These are phyloP conservation scores for Sebastes ruberrimus DNA, from an alignment of 2,797 vertebrate genomes.

Conservation along the genomic window DNA sequence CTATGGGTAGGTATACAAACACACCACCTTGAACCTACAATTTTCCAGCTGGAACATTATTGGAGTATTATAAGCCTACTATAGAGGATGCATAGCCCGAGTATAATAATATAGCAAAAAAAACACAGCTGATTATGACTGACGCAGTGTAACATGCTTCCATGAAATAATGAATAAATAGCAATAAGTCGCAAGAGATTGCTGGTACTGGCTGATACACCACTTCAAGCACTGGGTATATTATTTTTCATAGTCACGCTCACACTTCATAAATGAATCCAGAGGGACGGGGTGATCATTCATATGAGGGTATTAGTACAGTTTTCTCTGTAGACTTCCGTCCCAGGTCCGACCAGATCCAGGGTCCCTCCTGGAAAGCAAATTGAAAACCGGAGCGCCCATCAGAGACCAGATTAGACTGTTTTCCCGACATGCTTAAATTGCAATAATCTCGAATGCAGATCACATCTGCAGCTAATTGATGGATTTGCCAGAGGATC, in stretches of 20 bases:
- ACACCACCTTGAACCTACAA: too few relatives aligned
- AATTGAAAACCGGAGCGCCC: slow-evolving; percentile 74
- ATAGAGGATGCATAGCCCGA: too few relatives aligned
- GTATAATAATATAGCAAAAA: too few relatives aligned
- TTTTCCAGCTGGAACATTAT: too few relatives aligned
- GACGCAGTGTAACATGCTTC: too few relatives aligned
- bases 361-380: slow-evolving; percentile 63
- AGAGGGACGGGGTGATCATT: slow-evolving; percentile 29
- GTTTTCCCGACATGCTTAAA: slow-evolving; percentile 78
- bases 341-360: slow-evolving; percentile 47
- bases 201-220: too few relatives aligned
- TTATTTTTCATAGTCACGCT: background rate
- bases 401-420: slow-evolving; percentile 80
- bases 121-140: too few relatives aligned
- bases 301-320: slow-evolving; percentile 21
- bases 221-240: background rate
- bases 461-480: slow-evolving; percentile 86
- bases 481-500: slow-evolving; percentile 85
- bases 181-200: too few relatives aligned
- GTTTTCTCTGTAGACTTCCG: slow-evolving; percentile 30
- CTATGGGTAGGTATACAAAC: too few relatives aligned
- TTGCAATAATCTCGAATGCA: slow-evolving; percentile 82
- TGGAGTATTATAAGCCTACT: too few relatives aligned
- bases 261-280: background rate
- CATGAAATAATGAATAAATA: too few relatives aligned